Conservation (phyloP, 1,140 invertebrate genomes). For the Brachionus manjavacas region DNA sequence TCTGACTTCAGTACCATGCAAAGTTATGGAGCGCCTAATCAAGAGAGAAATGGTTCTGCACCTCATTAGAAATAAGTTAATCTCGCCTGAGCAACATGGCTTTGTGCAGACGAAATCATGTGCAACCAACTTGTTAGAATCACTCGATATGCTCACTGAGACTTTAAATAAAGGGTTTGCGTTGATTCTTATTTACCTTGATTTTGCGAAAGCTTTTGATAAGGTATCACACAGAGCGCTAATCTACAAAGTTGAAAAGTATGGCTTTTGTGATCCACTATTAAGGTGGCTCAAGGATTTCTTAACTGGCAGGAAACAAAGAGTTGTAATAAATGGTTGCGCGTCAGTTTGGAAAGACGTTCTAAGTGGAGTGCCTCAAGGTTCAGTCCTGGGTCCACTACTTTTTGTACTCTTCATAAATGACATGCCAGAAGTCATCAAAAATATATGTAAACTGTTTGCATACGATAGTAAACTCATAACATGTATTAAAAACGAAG, state of each 20-base stretch:
- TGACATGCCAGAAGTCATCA: conserved; percentile 42
- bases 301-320: conserved; percentile 7
- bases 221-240: conserved; percentile 42
- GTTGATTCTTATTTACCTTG: conserved; percentile 43
- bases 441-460: conserved; percentile 42
- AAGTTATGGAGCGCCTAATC: neutral
- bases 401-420: conserved; percentile 31
- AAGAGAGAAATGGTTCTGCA: neutral
- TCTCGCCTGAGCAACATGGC: neutral
- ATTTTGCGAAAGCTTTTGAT: conserved; percentile 45
- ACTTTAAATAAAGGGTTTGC: neutral
- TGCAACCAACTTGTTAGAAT: neutral
- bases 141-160: neutral
- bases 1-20: neutral
- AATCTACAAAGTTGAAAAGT: conserved; percentile 39
- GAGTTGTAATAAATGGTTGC: conserved; percentile 42
- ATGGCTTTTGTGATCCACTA: conserved; percentile 20
- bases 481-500: neutral
- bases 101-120: neutral
- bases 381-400: conserved; percentile 45
- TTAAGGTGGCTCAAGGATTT: conserved; percentile 43
- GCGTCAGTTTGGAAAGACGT: conserved; percentile 40
- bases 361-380: conserved; percentile 45
- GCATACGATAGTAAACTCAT: conserved; percentile 12
- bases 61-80: neutral